Evolutionary conservation across 2,113 vertebrate species (phyloP).

Genomic region (Callopanchax toddi): DNA sequence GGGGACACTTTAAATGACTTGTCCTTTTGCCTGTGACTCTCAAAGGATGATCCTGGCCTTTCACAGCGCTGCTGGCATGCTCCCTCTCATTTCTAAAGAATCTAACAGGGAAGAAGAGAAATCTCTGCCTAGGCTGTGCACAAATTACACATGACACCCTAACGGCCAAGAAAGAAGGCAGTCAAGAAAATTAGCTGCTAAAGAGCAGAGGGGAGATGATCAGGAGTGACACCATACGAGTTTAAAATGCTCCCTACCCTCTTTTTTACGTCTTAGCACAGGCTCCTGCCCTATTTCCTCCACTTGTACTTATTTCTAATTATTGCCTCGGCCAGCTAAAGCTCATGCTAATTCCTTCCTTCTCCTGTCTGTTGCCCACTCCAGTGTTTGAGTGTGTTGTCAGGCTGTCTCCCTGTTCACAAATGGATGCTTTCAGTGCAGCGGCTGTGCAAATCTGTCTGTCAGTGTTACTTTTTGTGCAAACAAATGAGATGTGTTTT

Average conservation of each 20-base stretch:
- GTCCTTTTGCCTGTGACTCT: constrained; percentile 46
- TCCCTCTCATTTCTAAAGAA: constrained; percentile 37
- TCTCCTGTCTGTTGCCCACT: constrained; percentile 20
- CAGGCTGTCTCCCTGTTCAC: constrained; percentile 25
- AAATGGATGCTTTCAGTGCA: constrained; percentile 17
- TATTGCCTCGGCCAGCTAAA: too few species aligned
- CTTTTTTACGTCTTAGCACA: constrained; percentile 26
- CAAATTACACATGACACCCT: constrained; percentile 68
- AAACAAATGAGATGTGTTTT: constrained; percentile 31
- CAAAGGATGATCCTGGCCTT: constrained; percentile 48
- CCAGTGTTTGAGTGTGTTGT: constrained; percentile 35
- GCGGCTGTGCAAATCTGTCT: constrained; percentile 28
- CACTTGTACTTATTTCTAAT: constrained; percentile 18
- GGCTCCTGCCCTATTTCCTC: constrained; percentile 56
- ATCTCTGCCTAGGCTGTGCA: constrained; percentile 51
- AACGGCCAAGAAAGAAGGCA: constrained; percentile 42
- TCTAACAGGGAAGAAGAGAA: constrained; percentile 38
- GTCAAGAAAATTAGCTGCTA: constrained; percentile 63
- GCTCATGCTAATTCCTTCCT: constrained; percentile 29
- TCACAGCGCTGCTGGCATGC: constrained; percentile 19
- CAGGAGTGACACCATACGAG: constrained; percentile 55
- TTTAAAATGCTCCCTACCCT: constrained; percentile 43
- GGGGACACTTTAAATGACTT: constrained; percentile 44
- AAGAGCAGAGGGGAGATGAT: constrained; percentile 60
- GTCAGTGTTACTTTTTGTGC: constrained; percentile 13